These are phyloP conservation scores for Tineola bisselliella DNA, from an alignment of 2,888 invertebrate species.

Conservation along the genomic window DNA sequence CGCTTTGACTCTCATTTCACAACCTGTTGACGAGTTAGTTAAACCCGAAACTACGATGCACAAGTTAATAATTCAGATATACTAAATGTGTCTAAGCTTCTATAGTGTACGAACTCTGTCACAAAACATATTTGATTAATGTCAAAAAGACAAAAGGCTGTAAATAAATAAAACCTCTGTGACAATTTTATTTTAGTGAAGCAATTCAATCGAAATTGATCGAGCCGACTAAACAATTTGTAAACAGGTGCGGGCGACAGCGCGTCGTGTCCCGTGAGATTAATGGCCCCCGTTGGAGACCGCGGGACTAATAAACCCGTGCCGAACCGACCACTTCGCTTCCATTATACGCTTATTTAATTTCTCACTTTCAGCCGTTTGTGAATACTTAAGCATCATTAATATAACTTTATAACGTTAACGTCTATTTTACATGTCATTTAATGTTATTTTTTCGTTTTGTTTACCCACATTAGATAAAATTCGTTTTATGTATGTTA, in stretches of 20 bases:
- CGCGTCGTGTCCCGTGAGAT: constrained; percentile 36
- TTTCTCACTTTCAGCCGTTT: constrained; percentile 48
- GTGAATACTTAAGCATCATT: constrained; percentile 22
- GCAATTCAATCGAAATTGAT: constrained; percentile 26
- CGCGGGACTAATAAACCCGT: constrained; percentile 46
- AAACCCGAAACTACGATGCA: constrained; percentile 40
- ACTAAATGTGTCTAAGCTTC: too few relatives aligned
- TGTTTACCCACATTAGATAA: too few relatives aligned
- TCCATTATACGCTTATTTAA: constrained; percentile 56
- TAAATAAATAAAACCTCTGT: not conserved
- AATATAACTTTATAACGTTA: not conserved
- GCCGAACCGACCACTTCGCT: constrained; percentile 54
- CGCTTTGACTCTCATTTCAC: constrained; percentile 56
- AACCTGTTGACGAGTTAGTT: constrained; percentile 62
- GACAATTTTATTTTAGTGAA: constrained; percentile 6
- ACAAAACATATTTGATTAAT: not conserved
- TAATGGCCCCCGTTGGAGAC: constrained; percentile 44
- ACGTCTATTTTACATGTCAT: too few relatives aligned
- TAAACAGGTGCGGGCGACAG: constrained; percentile 32
- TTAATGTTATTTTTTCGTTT: too few relatives aligned
- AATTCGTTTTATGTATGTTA: too few relatives aligned
- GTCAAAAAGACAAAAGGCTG: not conserved
- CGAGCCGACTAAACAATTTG: constrained; percentile 31
- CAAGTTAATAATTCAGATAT: constrained; percentile 25
- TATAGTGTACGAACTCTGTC: too few relatives aligned